phyloP scores from a whole-genome alignment of 2,113 vertebrate genomes.

The Dascyllus trimaculatus region DNA sequence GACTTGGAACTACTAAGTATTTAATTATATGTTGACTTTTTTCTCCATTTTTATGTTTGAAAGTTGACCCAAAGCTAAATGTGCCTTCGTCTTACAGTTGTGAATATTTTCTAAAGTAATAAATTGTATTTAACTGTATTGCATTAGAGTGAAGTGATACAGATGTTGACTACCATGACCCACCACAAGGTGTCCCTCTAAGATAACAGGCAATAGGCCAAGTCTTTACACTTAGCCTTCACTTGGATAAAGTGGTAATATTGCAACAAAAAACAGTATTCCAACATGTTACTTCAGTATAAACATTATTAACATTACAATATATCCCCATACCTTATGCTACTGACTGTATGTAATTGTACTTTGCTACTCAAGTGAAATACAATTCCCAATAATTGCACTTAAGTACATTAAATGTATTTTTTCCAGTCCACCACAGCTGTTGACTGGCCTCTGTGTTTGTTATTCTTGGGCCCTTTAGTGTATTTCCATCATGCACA shows the following conservation, averaged over 20 bases:
- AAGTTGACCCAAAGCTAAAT: too few species aligned
- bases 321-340: not conserved
- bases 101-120: too few species aligned
- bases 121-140: too few species aligned
- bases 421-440: not conserved
- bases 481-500: not conserved
- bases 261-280: not conserved
- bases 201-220: conserved; percentile 12
- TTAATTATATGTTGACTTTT: too few species aligned
- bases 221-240: not conserved
- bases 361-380: not conserved
- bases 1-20: too few species aligned
- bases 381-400: too few species aligned
- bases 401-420: not conserved
- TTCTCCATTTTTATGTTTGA: too few species aligned
- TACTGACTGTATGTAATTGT: not conserved
- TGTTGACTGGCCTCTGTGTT: too few species aligned
- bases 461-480: too few species aligned
- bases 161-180: not conserved
- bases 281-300: not conserved
- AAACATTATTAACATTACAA: not conserved
- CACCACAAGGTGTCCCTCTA: conserved; percentile 63
- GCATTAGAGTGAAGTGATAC: not conserved
- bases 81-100: too few species aligned
- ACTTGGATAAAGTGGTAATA: not conserved